phyloP scores from a whole-genome alignment of 2,113 vertebrate genomes.

The Poicephalus meyeri region DNA sequence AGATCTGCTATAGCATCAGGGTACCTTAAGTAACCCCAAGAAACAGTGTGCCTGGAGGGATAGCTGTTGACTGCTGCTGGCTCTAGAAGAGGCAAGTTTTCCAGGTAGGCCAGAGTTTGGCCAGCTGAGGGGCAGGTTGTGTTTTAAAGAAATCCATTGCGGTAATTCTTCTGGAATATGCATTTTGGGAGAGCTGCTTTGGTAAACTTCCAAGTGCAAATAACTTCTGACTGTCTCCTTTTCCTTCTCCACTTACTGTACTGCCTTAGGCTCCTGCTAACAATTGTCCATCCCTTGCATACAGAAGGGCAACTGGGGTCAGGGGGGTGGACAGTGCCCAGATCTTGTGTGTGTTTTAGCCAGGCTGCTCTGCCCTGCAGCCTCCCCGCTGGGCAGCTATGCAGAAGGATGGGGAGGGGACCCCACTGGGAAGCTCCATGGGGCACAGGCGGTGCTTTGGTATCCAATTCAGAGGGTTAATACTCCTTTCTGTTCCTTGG shows the following conservation, averaged over 20 bases:
- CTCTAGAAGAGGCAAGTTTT: neutral
- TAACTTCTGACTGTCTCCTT: neutral
- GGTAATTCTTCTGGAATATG: neutral
- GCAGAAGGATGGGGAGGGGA: neutral
- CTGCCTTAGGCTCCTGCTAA: neutral
- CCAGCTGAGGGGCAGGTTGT: neutral
- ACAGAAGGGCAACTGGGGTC: neutral
- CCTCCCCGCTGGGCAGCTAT: fast-evolving
- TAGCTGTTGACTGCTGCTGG: neutral
- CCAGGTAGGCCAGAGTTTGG: neutral
- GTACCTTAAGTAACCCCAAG: neutral
- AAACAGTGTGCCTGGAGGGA: fast-evolving
- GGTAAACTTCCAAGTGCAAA: neutral
- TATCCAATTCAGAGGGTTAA: constrained; percentile 47
- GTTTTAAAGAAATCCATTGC: neutral
- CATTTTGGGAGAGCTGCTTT: neutral
- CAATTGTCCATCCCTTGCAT: neutral
- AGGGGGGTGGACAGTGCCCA: fast-evolving
- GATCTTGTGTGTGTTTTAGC: neutral
- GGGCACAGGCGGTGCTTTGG: neutral
- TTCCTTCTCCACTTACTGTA: neutral
- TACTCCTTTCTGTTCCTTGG: constrained; percentile 28
- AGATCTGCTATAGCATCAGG: neutral
- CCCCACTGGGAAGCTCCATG: neutral
- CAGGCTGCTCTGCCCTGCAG: neutral